Percentiles rank a stretch among this genome's conserved stretches.
Evolutionary conservation across 2,797 vertebrate genomes (phyloP).

Genomic region (Notolabrus celidotus): DNA sequence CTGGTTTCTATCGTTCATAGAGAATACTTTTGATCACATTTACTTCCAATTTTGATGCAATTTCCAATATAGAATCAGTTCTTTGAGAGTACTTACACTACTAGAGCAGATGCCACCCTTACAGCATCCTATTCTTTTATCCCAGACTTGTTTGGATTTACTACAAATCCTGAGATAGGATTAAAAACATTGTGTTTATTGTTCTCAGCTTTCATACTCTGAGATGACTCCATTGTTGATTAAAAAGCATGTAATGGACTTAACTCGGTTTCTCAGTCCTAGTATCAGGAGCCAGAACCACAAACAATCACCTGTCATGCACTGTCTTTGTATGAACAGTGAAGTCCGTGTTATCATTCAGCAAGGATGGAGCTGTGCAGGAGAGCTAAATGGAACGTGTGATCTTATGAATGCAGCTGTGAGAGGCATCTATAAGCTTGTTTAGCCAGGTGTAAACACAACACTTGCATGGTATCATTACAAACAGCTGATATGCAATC

Average conservation of each 20-base stretch:
- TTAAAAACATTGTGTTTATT: conserved; percentile 43
- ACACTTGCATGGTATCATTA: too few species aligned
- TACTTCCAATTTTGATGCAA: too few species aligned
- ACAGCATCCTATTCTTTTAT: conserved; percentile 26
- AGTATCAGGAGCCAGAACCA: conserved; percentile 7
- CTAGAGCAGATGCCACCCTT: not conserved
- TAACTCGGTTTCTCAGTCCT: conserved; percentile 7
- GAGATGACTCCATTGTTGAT: conserved; percentile 44
- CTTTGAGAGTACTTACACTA: not conserved
- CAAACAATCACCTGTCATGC: not conserved
- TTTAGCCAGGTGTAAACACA: too few species aligned
- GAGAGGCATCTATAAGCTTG: too few species aligned
- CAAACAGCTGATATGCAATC: not conserved
- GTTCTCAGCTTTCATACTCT: conserved; percentile 16
- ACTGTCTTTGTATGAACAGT: not conserved
- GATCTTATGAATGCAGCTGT: too few species aligned
- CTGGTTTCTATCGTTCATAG: too few species aligned
- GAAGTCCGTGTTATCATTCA: not conserved
- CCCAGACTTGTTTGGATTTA: conserved; percentile 33
- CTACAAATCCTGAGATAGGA: conserved; percentile 45
- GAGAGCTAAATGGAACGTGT: too few species aligned
- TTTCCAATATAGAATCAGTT: not conserved
- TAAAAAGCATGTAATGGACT: too few species aligned
- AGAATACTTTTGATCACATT: not conserved
- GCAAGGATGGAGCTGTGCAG: not conserved